Evolutionary conservation across 2,113 vertebrate species (phyloP).

Genomic region (Etheostoma spectabile): DNA sequence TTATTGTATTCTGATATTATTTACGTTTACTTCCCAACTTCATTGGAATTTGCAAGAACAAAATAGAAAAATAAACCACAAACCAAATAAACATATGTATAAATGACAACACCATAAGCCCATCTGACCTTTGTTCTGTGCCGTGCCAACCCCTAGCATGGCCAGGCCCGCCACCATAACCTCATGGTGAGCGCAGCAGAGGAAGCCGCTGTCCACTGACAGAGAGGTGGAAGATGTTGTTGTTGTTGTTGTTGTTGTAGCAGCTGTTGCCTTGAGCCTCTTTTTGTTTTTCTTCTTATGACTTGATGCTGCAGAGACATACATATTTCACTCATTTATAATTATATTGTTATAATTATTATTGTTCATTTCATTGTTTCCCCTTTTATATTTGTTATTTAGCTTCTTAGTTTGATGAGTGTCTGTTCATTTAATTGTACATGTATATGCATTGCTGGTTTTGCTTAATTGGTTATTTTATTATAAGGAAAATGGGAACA

Average conservation of each 20-base stretch:
- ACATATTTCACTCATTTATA: background rate
- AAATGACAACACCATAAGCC: no score
- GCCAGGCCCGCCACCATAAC: conserved; percentile 93
- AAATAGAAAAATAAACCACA: no score
- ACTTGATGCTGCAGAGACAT: conserved; percentile 63
- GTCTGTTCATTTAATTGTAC: background rate
- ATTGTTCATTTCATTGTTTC: background rate
- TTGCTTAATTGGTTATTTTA: background rate
- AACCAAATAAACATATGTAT: no score
- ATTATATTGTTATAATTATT: background rate
- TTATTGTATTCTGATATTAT: no score
- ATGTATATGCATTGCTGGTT: background rate
- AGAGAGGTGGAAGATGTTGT: conserved; percentile 37
- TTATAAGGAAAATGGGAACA: background rate
- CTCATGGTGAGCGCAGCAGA: conserved; percentile 96
- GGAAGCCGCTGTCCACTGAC: conserved; percentile 89
- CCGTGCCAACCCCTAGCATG: conserved; percentile 80
- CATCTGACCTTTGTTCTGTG: conserved; percentile 65
- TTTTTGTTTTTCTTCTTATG: conserved; percentile 92
- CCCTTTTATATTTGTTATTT: background rate
- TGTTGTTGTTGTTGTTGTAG: background rate
- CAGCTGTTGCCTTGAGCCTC: conserved; percentile 76
- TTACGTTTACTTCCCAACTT: no score
- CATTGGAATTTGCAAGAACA: no score
- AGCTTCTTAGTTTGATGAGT: background rate